Conservation (phyloP, 2,113 vertebrate species). For the Theristicus caerulescens region DNA sequence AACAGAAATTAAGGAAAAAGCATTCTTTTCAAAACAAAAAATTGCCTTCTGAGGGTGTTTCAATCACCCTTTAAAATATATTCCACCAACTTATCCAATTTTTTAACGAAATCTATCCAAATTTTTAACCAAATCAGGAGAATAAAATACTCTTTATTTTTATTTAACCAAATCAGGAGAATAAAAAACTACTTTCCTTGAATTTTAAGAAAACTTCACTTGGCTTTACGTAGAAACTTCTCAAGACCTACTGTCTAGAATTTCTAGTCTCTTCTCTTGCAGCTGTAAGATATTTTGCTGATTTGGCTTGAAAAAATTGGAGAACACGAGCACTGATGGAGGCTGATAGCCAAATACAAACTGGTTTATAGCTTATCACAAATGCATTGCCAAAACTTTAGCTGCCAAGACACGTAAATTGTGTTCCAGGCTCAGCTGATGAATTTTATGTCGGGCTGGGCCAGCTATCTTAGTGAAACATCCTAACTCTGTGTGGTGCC, state of each 20-base stretch:
- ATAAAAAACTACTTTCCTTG: neutral
- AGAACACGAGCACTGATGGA: accelerated
- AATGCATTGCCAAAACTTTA: neutral
- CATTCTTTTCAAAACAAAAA: neutral
- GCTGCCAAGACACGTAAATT: neutral
- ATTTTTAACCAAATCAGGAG: neutral
- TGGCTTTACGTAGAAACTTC: accelerated
- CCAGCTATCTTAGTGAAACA: neutral
- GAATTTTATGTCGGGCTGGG: neutral
- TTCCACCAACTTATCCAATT: accelerated
- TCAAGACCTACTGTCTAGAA: neutral
- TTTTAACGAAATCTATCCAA: neutral
- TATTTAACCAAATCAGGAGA: neutral
- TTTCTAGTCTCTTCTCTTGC: neutral
- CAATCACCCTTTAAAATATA: neutral
- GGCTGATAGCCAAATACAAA: neutral
- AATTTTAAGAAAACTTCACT: neutral
- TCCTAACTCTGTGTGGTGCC: neutral
- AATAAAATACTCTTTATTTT: neutral
- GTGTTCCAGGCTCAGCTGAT: neutral
- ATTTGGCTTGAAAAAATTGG: neutral
- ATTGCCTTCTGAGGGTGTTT: neutral
- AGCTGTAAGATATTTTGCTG: neutral
- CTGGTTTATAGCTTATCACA: neutral
- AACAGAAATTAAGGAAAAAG: neutral